Evolutionary conservation across 2,888 invertebrate species (phyloP).

Genomic region (Pseudococcus jackbeardsleyi): DNA sequence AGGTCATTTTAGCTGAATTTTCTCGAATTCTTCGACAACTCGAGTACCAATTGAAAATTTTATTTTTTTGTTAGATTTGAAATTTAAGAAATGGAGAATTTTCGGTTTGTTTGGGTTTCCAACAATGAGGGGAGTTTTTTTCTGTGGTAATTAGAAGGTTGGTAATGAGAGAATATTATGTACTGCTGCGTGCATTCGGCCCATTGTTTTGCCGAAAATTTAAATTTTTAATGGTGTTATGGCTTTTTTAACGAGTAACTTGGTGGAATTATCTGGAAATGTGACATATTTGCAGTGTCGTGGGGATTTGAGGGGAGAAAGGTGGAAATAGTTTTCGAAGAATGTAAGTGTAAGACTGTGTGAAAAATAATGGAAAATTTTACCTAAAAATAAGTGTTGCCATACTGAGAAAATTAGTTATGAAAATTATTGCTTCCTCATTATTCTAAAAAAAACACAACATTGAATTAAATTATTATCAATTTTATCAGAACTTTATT

Average conservation of each 20-base stretch:
- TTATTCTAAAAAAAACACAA: no score
- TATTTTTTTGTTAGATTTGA: background rate
- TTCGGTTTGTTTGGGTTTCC: background rate
- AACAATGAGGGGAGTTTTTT: background rate
- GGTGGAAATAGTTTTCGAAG: no score
- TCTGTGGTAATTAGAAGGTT: background rate
- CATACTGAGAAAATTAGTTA: no score
- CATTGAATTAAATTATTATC: no score
- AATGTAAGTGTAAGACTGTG: no score
- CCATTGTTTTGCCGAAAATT: background rate
- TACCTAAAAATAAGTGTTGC: no score
- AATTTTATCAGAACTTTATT: no score
- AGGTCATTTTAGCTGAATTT: background rate
- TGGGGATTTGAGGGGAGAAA: no score
- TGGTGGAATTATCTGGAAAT: background rate
- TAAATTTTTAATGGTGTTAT: background rate
- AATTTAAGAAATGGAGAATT: no score
- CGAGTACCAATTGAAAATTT: background rate
- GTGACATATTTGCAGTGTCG: background rate
- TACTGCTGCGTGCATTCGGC: background rate
- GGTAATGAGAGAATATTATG: background rate
- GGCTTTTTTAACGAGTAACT: background rate
- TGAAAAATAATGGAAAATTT: no score
- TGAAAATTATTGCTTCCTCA: no score
- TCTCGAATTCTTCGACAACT: background rate